A percentile compares a stretch with the other conserved stretches of the same genome.
phyloP scores from a whole-genome alignment of 2,113 vertebrate genomes.

The Sinosuthora webbiana region DNA sequence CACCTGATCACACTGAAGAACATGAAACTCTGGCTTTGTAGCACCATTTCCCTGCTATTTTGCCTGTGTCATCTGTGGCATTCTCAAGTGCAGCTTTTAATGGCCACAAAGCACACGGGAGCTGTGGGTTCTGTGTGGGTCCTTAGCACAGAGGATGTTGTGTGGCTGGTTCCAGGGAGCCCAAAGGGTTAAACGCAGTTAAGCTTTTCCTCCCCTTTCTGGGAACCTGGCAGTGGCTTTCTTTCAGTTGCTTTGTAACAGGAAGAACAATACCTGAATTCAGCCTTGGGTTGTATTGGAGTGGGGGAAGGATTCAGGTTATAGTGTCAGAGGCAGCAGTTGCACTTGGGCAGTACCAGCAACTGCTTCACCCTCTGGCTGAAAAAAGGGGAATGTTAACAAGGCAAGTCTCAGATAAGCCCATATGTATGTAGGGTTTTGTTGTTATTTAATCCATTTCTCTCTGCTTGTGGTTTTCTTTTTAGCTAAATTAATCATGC shows the following conservation, averaged over 20 bases:
- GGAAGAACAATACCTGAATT: conserved; percentile 63
- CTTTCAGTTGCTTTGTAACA: conserved; percentile 44
- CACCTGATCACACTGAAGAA: neutral
- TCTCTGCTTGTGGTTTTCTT: conserved; percentile 54
- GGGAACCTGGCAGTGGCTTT: conserved; percentile 51
- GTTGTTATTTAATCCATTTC: conserved; percentile 52
- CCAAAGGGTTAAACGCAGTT: conserved; percentile 41
- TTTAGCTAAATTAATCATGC: conserved; percentile 52
- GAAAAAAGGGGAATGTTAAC: conserved; percentile 56
- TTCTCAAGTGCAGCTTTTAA: neutral
- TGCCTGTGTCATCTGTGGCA: neutral
- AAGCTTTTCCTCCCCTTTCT: conserved; percentile 22
- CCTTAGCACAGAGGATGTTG: neutral
- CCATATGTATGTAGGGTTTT: conserved; percentile 48
- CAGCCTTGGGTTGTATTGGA: conserved; percentile 9
- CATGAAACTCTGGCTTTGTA: neutral
- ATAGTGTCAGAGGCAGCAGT: conserved; percentile 20
- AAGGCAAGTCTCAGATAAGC: conserved; percentile 49
- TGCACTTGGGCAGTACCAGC: neutral
- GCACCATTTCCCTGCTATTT: neutral
- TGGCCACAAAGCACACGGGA: fast-evolving
- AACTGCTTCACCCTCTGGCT: conserved; percentile 29
- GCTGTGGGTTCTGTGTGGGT: neutral
- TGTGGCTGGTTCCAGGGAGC: neutral
- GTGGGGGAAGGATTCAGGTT: conserved; percentile 40